These are phyloP conservation scores for Hydropsyche betteni DNA, from an alignment of 2,888 invertebrate species.

Conservation along the genomic window DNA sequence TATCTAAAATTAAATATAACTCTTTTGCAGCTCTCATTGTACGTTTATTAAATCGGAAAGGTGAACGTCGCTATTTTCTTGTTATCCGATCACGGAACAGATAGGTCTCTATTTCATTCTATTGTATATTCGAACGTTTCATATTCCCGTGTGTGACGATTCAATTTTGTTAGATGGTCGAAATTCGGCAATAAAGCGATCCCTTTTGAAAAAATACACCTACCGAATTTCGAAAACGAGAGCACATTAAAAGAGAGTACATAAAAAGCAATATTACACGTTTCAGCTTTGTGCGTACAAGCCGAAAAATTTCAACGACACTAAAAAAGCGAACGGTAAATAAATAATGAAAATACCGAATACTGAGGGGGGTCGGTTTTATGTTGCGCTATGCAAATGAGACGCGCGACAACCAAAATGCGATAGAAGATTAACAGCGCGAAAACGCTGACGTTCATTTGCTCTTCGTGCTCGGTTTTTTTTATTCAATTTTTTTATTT, in stretches of 20 bases:
- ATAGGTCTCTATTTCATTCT: background rate
- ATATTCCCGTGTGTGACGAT: constrained; percentile 11
- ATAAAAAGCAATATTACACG: constrained; percentile 7
- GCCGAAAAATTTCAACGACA: background rate
- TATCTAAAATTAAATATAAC: background rate
- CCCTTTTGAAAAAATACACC: constrained; percentile 6
- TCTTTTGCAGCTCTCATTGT: background rate
- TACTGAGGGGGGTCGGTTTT: too few relatives aligned
- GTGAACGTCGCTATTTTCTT: background rate
- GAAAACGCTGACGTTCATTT: too few relatives aligned
- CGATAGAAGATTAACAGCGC: too few relatives aligned
- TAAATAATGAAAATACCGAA: too few relatives aligned
- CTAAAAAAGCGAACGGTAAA: too few relatives aligned
- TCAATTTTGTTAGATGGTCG: constrained; percentile 4
- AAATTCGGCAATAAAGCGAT: constrained; percentile 16
- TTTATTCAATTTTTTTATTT: too few relatives aligned
- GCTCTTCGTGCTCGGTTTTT: too few relatives aligned
- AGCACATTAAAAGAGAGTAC: background rate
- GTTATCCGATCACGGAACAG: background rate
- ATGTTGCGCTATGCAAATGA: too few relatives aligned
- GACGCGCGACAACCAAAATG: too few relatives aligned
- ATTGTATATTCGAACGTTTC: background rate
- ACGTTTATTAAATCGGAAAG: background rate
- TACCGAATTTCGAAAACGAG: background rate
- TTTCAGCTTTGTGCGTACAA: background rate